These are phyloP conservation scores for Ophion costatus DNA, from an alignment of 2,888 invertebrate species.

Conservation along the genomic window DNA sequence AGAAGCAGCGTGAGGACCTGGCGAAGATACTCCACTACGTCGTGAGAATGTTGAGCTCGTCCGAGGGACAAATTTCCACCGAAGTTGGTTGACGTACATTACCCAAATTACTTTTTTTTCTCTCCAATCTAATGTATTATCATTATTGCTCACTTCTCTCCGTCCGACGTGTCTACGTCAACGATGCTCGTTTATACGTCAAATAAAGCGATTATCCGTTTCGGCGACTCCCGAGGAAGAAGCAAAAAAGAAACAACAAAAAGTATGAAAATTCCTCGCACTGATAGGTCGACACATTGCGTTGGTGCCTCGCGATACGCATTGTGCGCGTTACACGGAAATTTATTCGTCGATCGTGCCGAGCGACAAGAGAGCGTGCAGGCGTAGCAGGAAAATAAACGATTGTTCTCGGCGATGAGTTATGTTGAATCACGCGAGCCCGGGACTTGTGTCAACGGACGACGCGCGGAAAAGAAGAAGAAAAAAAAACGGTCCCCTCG, in stretches of 20 bases:
- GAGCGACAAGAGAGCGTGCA: slow-evolving; percentile 21
- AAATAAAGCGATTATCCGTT: no score
- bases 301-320: slow-evolving; percentile 23
- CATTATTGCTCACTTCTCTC: not conserved
- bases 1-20: slow-evolving; percentile 76
- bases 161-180: not conserved
- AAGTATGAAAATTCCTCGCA: slow-evolving; percentile 20
- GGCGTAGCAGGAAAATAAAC: slow-evolving; percentile 37
- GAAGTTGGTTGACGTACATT: slow-evolving; percentile 53
- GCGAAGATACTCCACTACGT: slow-evolving; percentile 78
- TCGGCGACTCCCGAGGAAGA: not conserved
- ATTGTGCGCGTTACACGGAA: slow-evolving; percentile 31
- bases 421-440: slow-evolving; percentile 38
- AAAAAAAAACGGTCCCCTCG: not conserved
- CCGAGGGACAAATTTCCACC: slow-evolving; percentile 67
- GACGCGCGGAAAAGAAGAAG: not conserved
- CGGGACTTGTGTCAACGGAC: not conserved
- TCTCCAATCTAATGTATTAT: not conserved
- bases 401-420: slow-evolving; percentile 44
- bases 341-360: slow-evolving; percentile 36
- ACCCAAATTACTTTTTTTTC: not conserved
- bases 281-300: not conserved
- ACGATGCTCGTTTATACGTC: no score
- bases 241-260: not conserved
- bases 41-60: slow-evolving; percentile 75